Conservation (phyloP, 2,888 invertebrate genomes). For the Ganaspis brasiliensis region DNA sequence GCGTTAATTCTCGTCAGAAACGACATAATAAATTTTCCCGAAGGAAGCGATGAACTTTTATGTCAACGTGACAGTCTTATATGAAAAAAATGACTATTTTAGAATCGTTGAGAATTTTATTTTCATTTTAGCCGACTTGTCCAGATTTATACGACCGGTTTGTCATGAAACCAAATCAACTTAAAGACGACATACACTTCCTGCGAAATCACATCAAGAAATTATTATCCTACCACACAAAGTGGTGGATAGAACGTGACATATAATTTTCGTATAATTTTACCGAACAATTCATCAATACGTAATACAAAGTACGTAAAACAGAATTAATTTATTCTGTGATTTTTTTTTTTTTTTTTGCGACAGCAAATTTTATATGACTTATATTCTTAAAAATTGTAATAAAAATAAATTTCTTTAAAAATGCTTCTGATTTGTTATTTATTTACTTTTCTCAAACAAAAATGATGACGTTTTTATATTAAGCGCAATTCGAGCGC, state of each 20-base stretch:
- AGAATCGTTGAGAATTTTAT: conserved; percentile 18
- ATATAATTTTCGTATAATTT: conserved; percentile 18
- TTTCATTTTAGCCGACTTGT: conserved; percentile 20
- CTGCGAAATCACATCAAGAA: conserved; percentile 54
- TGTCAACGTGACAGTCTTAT: conserved; percentile 13
- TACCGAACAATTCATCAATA: background rate
- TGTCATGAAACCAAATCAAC: conserved; percentile 23
- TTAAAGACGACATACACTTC: conserved; percentile 46
- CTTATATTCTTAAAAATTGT: too few species aligned
- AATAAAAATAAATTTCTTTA: too few species aligned
- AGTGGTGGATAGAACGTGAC: conserved; percentile 43
- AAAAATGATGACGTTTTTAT: too few species aligned
- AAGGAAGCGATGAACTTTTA: conserved; percentile 35
- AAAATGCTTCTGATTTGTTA: too few species aligned
- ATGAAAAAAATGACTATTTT: conserved; percentile 24
- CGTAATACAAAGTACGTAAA: background rate
- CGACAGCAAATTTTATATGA: too few species aligned
- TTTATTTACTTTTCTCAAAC: too few species aligned
- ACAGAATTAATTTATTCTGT: background rate
- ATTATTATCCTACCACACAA: conserved; percentile 51
- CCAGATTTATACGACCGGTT: conserved; percentile 37
- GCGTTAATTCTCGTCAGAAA: background rate
- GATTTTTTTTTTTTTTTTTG: too few species aligned
- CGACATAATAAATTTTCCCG: conserved; percentile 24
- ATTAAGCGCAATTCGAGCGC: too few species aligned